A percentile compares a stretch with the other conserved stretches of the same genome.
Conservation (phyloP, 2,888 invertebrate species). For the Cosmia trapezina region DNA sequence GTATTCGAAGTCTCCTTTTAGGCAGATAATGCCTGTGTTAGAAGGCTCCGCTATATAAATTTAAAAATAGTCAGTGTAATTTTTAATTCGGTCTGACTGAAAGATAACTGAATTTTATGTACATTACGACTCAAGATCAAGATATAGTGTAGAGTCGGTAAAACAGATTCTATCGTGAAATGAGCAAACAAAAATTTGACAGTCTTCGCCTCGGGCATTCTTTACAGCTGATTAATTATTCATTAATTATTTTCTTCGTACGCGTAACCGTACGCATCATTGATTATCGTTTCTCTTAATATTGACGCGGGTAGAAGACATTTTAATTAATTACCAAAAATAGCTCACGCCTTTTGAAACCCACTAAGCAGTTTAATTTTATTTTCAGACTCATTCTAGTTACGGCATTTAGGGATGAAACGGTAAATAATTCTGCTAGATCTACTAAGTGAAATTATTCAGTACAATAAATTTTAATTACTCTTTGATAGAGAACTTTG, state of each 20-base stretch:
- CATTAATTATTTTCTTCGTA: not conserved
- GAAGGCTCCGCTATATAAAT: too few relatives aligned
- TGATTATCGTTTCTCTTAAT: not conserved
- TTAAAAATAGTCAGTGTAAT: too few relatives aligned
- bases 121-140: too few relatives aligned
- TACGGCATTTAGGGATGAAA: constrained; percentile 19
- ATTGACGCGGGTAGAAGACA: not conserved
- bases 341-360: constrained; percentile 13
- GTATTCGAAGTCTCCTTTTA: too few relatives aligned
- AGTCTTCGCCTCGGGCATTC: not conserved
- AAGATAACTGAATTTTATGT: too few relatives aligned
- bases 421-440: constrained; percentile 24
- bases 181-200: not conserved
- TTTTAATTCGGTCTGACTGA: too few relatives aligned
- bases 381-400: constrained; percentile 11
- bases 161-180: too few relatives aligned
- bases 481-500: constrained; percentile 3
- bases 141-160: too few relatives aligned
- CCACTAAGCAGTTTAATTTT: constrained; percentile 13
- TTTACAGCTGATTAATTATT: constrained; percentile 4
- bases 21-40: too few relatives aligned
- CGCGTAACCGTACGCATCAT: not conserved
- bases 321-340: constrained; percentile 26
- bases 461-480: constrained; percentile 18
- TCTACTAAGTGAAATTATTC: constrained; percentile 45